Base-by-base conservation (phyloP, 2,888 invertebrate species). In the Cordylochernes scorpioides region DNA sequence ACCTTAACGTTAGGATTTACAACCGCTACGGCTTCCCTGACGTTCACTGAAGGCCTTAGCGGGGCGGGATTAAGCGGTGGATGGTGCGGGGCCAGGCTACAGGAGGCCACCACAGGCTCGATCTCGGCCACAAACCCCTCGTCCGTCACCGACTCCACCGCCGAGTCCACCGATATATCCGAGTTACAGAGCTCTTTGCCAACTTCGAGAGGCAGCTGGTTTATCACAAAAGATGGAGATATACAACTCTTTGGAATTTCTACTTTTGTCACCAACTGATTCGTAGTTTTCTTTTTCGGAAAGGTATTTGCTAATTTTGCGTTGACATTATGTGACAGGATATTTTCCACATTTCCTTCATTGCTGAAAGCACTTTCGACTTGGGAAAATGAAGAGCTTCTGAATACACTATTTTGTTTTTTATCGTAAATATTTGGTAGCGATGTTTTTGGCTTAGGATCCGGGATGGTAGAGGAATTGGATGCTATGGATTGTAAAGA, bases 351-450 rank as follows among this genome's bases (percentile, higher is more conserved):
- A n/a, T 17, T 8, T 18, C 18, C 21, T 18, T 29, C 19, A 5
- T 16, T 18, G 9, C 13, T 22, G 12, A 13, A 6, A 16, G 29
- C 17, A 16, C 27, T 15, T 27, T 34, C 36, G 13, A 28, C 25
- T 25, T 37, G 36, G 5, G 37, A 30, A 28, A 37, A 35, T 5
- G 37, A 37, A 7, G 32, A 34, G 27, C 37, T 37, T 15, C 30
- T 40, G 35, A 19, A 19, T 8, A 36, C 22, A 5, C 15, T 24
- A 16, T 31, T 30, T 5, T 28, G 32, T 4, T 26, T 19, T 9
- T 17, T 16, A 5, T 24, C 18, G 9, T 24, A 24, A 15, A 9
- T 31, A 5, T 34, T 32, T 15, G 21, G n/a, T 15, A 15, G 29
- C 13, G 31, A 27, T 14, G n/a, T n/a, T n/a, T n/a, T n/a, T n/a